Evolutionary conservation across 2,888 invertebrate species (phyloP).

Genomic region (Tetrapedia diversipes): DNA sequence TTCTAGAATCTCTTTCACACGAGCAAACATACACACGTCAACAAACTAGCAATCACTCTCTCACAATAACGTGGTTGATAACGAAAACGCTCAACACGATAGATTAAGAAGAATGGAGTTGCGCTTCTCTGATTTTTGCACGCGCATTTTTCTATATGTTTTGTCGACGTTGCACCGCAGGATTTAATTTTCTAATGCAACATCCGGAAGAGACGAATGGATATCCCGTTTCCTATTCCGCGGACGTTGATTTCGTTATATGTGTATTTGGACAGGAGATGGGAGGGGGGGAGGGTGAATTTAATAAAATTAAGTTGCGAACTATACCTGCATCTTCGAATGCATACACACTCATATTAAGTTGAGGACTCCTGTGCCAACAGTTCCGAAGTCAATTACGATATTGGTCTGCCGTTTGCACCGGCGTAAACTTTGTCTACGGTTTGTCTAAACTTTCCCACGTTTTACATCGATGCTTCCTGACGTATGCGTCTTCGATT

Average conservation of each 20-base stretch:
- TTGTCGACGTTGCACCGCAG: neutral
- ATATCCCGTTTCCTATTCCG: slow-evolving; percentile 25
- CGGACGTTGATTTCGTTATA: slow-evolving; percentile 20
- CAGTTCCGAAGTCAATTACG: slow-evolving; percentile 77
- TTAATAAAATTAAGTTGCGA: slow-evolving; percentile 51
- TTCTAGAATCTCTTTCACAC: no score
- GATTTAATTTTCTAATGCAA: slow-evolving; percentile 50
- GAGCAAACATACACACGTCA: no score
- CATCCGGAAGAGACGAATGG: slow-evolving; percentile 14
- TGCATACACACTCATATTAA: slow-evolving; percentile 53
- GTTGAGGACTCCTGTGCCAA: slow-evolving; percentile 72
- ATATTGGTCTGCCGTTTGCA: slow-evolving; percentile 77
- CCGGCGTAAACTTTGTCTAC: slow-evolving; percentile 63
- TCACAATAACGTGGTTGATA: no score
- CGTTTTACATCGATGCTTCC: slow-evolving; percentile 17
- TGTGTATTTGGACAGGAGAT: slow-evolving; percentile 39
- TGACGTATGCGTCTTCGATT: slow-evolving; percentile 6
- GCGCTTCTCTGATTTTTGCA: no score
- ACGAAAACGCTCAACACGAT: no score
- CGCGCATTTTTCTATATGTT: no score
- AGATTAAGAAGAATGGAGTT: no score
- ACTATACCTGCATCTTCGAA: slow-evolving; percentile 34
- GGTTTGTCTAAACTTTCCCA: slow-evolving; percentile 30
- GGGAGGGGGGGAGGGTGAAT: no score
- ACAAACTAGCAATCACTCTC: no score